Conservation (phyloP, 2,797 vertebrate species). For the Acanthurus lineatus region DNA sequence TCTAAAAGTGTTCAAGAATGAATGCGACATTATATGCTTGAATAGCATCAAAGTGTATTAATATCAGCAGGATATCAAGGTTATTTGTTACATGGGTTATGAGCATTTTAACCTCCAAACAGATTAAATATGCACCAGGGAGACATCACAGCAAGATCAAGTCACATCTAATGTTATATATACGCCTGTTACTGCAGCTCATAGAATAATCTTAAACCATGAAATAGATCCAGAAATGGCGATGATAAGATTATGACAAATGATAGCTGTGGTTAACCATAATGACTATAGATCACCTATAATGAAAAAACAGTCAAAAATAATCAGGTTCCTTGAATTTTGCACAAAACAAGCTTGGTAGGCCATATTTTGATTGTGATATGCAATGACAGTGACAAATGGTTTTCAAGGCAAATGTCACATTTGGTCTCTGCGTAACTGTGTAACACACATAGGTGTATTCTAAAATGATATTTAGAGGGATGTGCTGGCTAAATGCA, state of each 20-base stretch:
- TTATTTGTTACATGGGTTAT: conserved; percentile 30
- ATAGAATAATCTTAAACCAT: conserved; percentile 44
- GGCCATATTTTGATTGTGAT: conserved; percentile 53
- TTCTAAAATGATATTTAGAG: conserved; percentile 46
- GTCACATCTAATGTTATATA: conserved; percentile 24
- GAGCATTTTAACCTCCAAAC: conserved; percentile 27
- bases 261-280: conserved; percentile 50
- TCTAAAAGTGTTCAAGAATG: neutral
- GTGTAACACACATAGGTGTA: conserved; percentile 9
- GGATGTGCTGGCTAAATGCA: conserved; percentile 31
- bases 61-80: conserved; percentile 10
- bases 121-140: conserved; percentile 25
- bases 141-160: conserved; percentile 12
- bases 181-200: conserved; percentile 37
- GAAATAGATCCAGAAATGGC: conserved; percentile 40
- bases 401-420: conserved; percentile 52
- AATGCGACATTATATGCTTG: conserved; percentile 3
- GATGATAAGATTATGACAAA: conserved; percentile 56
- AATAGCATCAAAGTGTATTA: conserved; percentile 12
- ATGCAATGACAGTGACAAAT: conserved; percentile 41
- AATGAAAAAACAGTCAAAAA: conserved; percentile 51
- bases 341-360: conserved; percentile 10
- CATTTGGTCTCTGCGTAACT: conserved; percentile 39
- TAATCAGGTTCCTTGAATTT: conserved; percentile 40
- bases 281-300: conserved; percentile 59